These are phyloP conservation scores for Diglossa cyanea DNA, from an alignment of 2,797 vertebrate species.

Conservation along the genomic window DNA sequence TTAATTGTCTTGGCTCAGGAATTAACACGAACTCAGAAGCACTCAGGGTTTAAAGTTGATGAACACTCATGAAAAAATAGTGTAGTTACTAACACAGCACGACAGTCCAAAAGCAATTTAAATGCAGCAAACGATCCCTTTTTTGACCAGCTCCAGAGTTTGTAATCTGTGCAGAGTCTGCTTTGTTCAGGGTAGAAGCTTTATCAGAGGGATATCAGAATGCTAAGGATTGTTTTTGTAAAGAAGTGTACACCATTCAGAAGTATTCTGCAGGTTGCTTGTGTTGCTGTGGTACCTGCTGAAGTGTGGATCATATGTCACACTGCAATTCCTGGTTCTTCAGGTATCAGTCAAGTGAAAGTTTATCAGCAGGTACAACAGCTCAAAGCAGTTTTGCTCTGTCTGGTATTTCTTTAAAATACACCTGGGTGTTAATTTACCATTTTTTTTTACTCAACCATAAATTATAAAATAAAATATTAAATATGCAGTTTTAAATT, in stretches of 20 bases:
- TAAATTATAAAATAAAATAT: background rate
- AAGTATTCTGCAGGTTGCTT: background rate
- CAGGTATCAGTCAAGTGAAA: background rate
- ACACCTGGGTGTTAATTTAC: background rate
- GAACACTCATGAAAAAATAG: background rate
- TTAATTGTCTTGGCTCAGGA: constrained; percentile 3
- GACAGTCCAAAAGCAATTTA: background rate
- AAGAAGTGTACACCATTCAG: background rate
- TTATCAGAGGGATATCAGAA: background rate
- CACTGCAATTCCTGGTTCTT: background rate
- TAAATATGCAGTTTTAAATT: background rate
- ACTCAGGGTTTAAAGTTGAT: background rate
- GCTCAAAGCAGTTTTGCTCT: background rate
- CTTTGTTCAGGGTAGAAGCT: background rate
- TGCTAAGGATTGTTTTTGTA: background rate
- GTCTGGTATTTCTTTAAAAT: background rate
- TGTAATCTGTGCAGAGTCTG: background rate
- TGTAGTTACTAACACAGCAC: background rate
- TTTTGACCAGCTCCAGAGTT: background rate
- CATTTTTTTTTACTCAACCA: background rate
- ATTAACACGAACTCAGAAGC: background rate
- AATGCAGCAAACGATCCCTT: background rate
- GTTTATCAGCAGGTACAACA: background rate
- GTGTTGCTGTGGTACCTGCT: background rate
- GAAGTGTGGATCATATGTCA: background rate